Conservation (phyloP, 2,113 vertebrate species). For the Lepidiolamprologus cunningtoni region DNA sequence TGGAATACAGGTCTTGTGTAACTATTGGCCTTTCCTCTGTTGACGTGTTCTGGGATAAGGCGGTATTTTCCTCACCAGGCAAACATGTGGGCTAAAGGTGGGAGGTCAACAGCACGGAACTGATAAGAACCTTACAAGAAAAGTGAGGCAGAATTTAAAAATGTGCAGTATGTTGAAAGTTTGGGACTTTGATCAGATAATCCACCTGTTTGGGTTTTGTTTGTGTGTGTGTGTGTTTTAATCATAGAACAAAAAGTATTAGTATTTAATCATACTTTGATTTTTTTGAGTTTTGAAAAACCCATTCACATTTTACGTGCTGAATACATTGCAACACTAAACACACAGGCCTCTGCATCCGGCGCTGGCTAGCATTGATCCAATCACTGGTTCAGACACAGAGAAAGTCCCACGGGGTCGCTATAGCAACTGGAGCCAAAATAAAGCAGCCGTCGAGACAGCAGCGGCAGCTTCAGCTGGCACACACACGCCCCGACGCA, state of each 20-base stretch:
- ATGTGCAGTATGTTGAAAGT: not conserved
- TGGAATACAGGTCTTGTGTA: constrained; percentile 52
- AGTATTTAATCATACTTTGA: not conserved
- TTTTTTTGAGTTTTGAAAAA: not conserved
- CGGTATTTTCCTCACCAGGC: not conserved
- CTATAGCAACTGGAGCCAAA: constrained; percentile 63
- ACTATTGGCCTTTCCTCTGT: constrained; percentile 47
- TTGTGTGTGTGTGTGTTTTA: not conserved
- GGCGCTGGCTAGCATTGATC: constrained; percentile 17
- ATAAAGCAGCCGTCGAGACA: constrained; percentile 57
- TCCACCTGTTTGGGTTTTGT: not conserved
- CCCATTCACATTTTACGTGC: not conserved
- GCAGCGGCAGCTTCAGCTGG: constrained; percentile 36
- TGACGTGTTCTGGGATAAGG: constrained; percentile 23
- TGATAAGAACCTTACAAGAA: constrained; percentile 7
- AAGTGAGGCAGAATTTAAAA: not conserved
- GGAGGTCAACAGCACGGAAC: constrained; percentile 13
- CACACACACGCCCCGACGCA: not conserved
- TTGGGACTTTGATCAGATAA: not conserved
- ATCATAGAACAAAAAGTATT: not conserved
- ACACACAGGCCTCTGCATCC: not conserved
- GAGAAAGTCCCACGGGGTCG: constrained; percentile 54
- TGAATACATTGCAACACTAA: not conserved
- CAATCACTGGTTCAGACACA: constrained; percentile 38
- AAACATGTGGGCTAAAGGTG: constrained; percentile 41